phyloP scores from a whole-genome alignment of 2,888 invertebrate species.

The Nebria brevicollis region DNA sequence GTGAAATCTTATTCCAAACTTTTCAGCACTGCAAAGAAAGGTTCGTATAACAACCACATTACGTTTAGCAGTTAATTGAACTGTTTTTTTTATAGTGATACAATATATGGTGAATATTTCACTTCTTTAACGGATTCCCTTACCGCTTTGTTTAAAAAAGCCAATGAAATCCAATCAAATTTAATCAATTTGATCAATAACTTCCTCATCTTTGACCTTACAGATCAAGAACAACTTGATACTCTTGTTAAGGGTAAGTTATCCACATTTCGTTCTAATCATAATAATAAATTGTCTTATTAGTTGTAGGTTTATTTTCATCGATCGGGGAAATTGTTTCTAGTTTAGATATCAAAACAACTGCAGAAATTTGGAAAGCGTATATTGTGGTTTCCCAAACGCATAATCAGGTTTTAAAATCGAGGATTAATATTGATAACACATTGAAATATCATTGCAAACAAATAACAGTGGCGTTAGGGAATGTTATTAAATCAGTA shows the following conservation, averaged over 20 bases:
- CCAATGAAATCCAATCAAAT: slow-evolving; percentile 28
- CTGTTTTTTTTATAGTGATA: slow-evolving; percentile 22
- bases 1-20: slow-evolving; percentile 32
- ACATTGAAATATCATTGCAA: slow-evolving; percentile 26
- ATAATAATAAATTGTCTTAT: not conserved
- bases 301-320: slow-evolving; percentile 27
- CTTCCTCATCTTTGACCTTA: slow-evolving; percentile 27
- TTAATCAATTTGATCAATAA: slow-evolving; percentile 34
- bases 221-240: slow-evolving; percentile 12
- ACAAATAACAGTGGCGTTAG: slow-evolving; percentile 21
- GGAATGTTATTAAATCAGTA: slow-evolving; percentile 16
- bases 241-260: slow-evolving; percentile 31
- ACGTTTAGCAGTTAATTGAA: not conserved
- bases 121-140: slow-evolving; percentile 28
- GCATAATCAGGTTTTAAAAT: slow-evolving; percentile 24
- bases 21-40: slow-evolving; percentile 42
- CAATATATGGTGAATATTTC: slow-evolving; percentile 31
- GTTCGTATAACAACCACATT: not conserved
- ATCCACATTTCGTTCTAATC: not conserved
- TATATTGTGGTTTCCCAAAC: slow-evolving; percentile 31
- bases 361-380: slow-evolving; percentile 43
- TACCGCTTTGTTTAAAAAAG: slow-evolving; percentile 37
- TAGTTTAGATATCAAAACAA: slow-evolving; percentile 40
- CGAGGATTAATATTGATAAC: slow-evolving; percentile 23
- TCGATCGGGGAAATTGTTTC: slow-evolving; percentile 33